phyloP scores from a whole-genome alignment of 1,140 invertebrate species.

The Nymphalis io region DNA sequence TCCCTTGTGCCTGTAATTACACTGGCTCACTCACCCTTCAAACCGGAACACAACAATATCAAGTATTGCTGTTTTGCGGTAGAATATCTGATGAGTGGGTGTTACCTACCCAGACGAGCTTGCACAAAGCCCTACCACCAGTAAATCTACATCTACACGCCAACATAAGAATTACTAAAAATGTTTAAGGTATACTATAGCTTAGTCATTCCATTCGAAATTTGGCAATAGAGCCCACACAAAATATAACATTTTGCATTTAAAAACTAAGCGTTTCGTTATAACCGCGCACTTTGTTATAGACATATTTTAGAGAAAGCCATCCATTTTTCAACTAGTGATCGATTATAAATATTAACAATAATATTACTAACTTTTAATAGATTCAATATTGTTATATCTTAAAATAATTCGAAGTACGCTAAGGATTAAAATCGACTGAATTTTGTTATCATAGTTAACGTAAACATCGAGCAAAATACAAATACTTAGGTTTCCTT shows the following conservation, averaged over 20 bases:
- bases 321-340: not conserved
- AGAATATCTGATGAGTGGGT: too few species aligned
- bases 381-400: not conserved
- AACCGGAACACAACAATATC: too few species aligned
- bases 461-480: not conserved
- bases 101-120: too few species aligned
- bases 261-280: not conserved
- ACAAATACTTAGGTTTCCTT: conserved; percentile 10
- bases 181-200: not conserved
- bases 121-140: too few species aligned
- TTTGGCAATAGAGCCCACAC: not conserved
- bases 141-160: not conserved
- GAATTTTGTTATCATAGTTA: not conserved
- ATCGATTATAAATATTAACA: not conserved
- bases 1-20: too few species aligned
- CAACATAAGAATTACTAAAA: too few species aligned
- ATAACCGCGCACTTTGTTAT: conserved; percentile 1
- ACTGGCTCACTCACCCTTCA: too few species aligned
- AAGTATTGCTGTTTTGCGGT: too few species aligned
- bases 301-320: not conserved
- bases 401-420: too few species aligned
- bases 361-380: not conserved
- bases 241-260: not conserved
- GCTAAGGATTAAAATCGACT: not conserved
- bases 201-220: not conserved